Conservation (phyloP, 2,797 vertebrate genomes). For the Hippoglossus hippoglossus region DNA sequence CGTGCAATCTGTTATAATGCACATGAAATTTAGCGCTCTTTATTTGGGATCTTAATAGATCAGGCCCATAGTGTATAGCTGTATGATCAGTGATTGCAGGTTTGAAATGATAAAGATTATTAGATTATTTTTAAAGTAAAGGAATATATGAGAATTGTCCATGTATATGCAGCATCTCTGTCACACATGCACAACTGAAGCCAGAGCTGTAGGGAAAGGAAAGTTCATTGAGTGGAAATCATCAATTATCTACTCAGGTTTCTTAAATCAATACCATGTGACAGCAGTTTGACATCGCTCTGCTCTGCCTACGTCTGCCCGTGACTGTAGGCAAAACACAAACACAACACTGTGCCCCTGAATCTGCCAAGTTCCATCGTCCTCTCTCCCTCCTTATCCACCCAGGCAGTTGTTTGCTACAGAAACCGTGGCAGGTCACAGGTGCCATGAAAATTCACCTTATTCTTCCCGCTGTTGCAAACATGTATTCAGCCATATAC, state of each 20-base stretch:
- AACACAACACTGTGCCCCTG: constrained; percentile 20
- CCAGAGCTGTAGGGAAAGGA: constrained; percentile 5
- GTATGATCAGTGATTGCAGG: background rate
- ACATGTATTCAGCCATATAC: constrained; percentile 63
- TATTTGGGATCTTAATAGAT: too few relatives aligned
- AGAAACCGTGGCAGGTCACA: constrained; percentile 76
- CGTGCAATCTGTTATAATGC: too few relatives aligned
- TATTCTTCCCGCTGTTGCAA: constrained; percentile 63
- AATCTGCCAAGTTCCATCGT: constrained; percentile 57
- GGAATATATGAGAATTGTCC: background rate
- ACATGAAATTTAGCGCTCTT: too few relatives aligned
- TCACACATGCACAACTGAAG: constrained; percentile 10
- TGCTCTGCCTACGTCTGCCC: constrained; percentile 39
- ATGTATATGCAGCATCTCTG: constrained; percentile 5
- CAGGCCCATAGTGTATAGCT: too few relatives aligned
- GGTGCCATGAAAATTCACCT: constrained; percentile 81
- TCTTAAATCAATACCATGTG: constrained; percentile 59
- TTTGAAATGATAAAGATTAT: too few relatives aligned
- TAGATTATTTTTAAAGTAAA: background rate
- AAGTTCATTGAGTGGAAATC: constrained; percentile 35
- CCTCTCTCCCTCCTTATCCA: constrained; percentile 70
- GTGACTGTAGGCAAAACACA: constrained; percentile 24
- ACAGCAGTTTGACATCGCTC: constrained; percentile 45
- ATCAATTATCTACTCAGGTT: constrained; percentile 57
- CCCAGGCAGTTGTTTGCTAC: constrained; percentile 71